These are phyloP conservation scores for Melanotaenia nigrans DNA, from an alignment of 2,797 vertebrate species.

Conservation along the genomic window DNA sequence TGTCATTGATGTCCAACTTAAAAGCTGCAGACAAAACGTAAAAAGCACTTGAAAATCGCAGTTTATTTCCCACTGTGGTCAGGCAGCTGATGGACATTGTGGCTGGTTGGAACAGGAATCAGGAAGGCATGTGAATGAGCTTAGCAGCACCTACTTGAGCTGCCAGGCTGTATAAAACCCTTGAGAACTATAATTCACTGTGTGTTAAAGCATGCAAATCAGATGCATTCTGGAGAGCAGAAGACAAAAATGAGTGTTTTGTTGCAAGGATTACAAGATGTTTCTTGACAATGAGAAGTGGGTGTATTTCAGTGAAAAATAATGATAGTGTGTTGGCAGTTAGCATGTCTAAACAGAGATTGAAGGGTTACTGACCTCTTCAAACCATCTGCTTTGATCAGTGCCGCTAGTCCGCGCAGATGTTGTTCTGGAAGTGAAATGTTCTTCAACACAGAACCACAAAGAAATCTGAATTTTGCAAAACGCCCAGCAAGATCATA, in stretches of 20 bases:
- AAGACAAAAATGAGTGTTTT: constrained; percentile 6
- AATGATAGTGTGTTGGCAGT: constrained; percentile 7
- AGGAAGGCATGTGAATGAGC: constrained; percentile 78
- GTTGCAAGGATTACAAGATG: not conserved
- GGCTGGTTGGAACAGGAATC: constrained; percentile 67
- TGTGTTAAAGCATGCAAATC: constrained; percentile 50
- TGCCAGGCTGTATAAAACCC: constrained; percentile 61
- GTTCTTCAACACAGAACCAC: constrained; percentile 6
- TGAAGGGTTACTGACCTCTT: constrained; percentile 33
- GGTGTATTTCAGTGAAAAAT: not conserved
- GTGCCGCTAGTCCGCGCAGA: constrained; percentile 28
- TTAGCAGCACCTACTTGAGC: constrained; percentile 77
- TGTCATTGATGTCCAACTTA: constrained; percentile 12
- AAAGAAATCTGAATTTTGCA: constrained; percentile 14
- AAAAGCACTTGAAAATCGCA: constrained; percentile 43
- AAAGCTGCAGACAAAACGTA: constrained; percentile 30
- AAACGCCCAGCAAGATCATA: constrained; percentile 9
- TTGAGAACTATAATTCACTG: constrained; percentile 55
- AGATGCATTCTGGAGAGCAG: constrained; percentile 29
- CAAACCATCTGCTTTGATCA: constrained; percentile 45
- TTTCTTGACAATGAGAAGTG: not conserved
- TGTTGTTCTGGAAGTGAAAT: constrained; percentile 20
- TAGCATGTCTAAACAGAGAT: constrained; percentile 17
- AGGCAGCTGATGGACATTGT: constrained; percentile 64
- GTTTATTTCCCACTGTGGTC: constrained; percentile 63